Evolutionary conservation across 2,113 vertebrate species (phyloP).

Genomic region (Falcunculus frontatus): DNA sequence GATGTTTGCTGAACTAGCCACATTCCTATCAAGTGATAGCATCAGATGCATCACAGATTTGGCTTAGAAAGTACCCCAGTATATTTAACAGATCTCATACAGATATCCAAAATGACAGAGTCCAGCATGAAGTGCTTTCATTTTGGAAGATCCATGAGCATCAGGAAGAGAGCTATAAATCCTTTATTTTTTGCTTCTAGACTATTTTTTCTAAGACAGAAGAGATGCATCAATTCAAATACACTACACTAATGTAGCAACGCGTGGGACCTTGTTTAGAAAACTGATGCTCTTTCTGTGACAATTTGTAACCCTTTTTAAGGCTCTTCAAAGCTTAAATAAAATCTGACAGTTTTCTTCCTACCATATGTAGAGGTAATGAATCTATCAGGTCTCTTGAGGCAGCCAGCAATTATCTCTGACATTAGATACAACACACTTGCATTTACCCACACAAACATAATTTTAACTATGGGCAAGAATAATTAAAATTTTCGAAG

Average conservation of each 20-base stretch:
- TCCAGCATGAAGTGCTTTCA: not conserved
- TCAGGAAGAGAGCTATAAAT: not conserved
- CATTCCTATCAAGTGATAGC: not conserved
- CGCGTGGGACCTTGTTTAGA: not conserved
- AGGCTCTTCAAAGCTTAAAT: slow-evolving; percentile 27
- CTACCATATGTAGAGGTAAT: slow-evolving; percentile 45
- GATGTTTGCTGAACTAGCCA: not conserved
- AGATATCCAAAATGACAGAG: not conserved
- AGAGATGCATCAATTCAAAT: not conserved
- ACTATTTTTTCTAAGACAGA: not conserved
- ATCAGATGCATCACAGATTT: not conserved
- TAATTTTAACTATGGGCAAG: slow-evolving; percentile 19
- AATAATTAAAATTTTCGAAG: slow-evolving; percentile 35
- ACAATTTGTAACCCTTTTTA: slow-evolving; percentile 5
- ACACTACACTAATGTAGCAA: not conserved
- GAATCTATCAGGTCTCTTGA: slow-evolving; percentile 46
- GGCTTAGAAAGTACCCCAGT: not conserved
- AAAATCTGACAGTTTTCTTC: slow-evolving; percentile 44
- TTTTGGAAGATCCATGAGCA: not conserved
- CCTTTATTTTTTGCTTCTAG: not conserved
- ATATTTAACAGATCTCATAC: not conserved
- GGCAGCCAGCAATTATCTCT: slow-evolving; percentile 49
- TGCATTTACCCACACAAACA: slow-evolving; percentile 13
- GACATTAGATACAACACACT: slow-evolving; percentile 39
- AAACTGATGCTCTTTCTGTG: slow-evolving; percentile 34